Evolutionary conservation across 35 echinoderm and acorn worm species (phyloP).

Genomic region (Eucidaris tribuloides): DNA sequence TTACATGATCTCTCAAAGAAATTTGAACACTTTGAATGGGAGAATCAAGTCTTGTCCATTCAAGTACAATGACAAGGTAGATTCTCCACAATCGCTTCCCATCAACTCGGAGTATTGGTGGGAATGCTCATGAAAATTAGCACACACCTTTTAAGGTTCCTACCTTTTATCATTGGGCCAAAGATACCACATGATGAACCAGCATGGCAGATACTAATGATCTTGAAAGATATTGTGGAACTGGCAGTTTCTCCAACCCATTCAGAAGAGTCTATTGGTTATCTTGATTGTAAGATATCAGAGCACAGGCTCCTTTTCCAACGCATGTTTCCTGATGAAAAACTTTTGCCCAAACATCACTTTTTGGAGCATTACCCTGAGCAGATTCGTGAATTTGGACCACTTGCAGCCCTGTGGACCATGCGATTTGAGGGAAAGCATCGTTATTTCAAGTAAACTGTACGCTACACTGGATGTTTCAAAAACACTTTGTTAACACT

Average conservation of each 20-base stretch:
- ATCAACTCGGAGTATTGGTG: slow-evolving; percentile 43
- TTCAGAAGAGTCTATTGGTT: slow-evolving; percentile 34
- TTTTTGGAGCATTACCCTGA: slow-evolving; percentile 53
- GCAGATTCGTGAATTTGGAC: slow-evolving; percentile 30
- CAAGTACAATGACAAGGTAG: slow-evolving; percentile 50
- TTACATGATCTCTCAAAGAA: slow-evolving; percentile 66
- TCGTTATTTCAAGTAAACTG: slow-evolving; percentile 41
- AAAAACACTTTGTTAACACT: slow-evolving; percentile 54
- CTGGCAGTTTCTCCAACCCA: slow-evolving; percentile 39
- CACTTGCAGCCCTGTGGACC: slow-evolving; percentile 50
- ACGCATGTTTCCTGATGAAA: slow-evolving; percentile 32
- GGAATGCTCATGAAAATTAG: slow-evolving; percentile 75
- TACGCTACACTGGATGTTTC: slow-evolving; percentile 54
- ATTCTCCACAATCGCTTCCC: slow-evolving; percentile 46
- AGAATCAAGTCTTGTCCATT: slow-evolving; percentile 44
- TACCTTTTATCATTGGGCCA: slow-evolving; percentile 53
- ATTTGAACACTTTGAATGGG: slow-evolving; percentile 44
- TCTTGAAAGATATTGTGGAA: slow-evolving; percentile 63
- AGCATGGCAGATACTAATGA: slow-evolving; percentile 55
- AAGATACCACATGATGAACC: slow-evolving; percentile 36
- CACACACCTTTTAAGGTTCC: slow-evolving; percentile 39
- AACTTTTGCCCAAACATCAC: slow-evolving; percentile 51
- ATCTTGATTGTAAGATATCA: slow-evolving; percentile 52
- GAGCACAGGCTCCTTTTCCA: slow-evolving; percentile 29
- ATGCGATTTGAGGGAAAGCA: slow-evolving; percentile 66